A percentile compares a stretch with the other conserved stretches of the same genome.
These are phyloP conservation scores for Uromys caudimaculatus DNA, from an alignment of 2,797 vertebrate species.

Conservation along the genomic window DNA sequence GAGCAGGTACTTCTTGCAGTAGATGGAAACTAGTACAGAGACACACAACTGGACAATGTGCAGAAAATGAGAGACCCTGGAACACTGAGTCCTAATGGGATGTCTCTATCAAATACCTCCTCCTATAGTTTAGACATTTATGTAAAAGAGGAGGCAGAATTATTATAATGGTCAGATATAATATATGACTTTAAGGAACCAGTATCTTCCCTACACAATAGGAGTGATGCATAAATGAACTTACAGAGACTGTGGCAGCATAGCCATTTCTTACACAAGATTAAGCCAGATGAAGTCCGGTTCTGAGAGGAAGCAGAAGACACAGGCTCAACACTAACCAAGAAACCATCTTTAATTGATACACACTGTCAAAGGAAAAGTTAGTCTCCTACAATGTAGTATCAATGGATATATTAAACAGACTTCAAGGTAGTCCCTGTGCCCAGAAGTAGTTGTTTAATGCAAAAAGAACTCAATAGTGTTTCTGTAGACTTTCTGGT, in stretches of 20 bases:
- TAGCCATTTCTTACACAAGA: neutral
- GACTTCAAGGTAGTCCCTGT: neutral
- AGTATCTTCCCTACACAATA: too few species aligned
- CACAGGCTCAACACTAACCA: neutral
- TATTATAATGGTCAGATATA: too few species aligned
- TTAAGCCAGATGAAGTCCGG: neutral
- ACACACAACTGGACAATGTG: neutral
- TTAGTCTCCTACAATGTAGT: neutral
- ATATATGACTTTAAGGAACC: too few species aligned
- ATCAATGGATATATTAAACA: neutral
- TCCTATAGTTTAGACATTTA: too few species aligned
- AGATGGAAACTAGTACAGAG: neutral
- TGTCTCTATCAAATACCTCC: too few species aligned
- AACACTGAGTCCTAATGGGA: neutral
- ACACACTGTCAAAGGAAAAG: neutral
- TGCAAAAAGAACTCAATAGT: neutral
- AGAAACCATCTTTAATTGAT: neutral
- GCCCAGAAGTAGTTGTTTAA: neutral
- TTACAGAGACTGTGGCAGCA: too few species aligned
- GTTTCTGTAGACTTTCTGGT: neutral
- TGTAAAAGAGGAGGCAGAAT: too few species aligned
- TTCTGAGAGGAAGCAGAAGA: neutral
- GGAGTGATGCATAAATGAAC: too few species aligned
- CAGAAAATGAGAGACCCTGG: neutral
- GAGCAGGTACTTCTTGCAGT: neutral